Evolutionary conservation across 2,888 invertebrate genomes (phyloP), one percentile per base, ranked within the genome.

Genomic region (Ochropleura plecta): DNA sequence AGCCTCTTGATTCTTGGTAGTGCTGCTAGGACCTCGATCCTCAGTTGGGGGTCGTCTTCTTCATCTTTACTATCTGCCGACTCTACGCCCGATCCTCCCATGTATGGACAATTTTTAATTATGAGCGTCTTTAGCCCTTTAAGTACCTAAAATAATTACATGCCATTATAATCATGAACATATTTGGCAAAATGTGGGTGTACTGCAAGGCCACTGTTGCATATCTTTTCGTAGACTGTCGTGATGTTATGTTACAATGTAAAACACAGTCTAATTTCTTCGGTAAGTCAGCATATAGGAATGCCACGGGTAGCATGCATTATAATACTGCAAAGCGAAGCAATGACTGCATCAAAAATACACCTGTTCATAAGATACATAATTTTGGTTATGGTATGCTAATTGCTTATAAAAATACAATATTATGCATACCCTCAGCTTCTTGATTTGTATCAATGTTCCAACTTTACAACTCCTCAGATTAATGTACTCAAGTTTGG

Each of bases 401-500:
- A 9, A 57, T 59, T 57, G 12, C 20, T 42, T 30, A 30, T 16
- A 12, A 12, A 30, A 30, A 59, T 16, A 42, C 7, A 42, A 7
- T 44, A 44, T 62, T 3, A 18, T 44, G 7, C 18, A 18, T 87
- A 96, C 96, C 92, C 90, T 91, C 64, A 97, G 88, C 86, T 97
- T 97, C 82, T 96, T 94, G 12, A 97, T 90, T 89, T 97, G 97
- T 67, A 91, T 94, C 73, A 97, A 86, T 55, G 96, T 95, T 5
- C 87, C 86, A 40, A 97, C 95, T 81, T 95, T 95, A 80, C 97
- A 97, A 78, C 95, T 95, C 2, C 97, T 91, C 48, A 97, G 83
- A 89, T 97, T 97, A 0, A 97, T 63, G 76, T 97, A 97, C 51
- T 90, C 91, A 30, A 97, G 90, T 76, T 96, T 97, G 8, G 76